Conservation (phyloP, 2,888 invertebrate genomes). For the Horisme vitalbata region DNA sequence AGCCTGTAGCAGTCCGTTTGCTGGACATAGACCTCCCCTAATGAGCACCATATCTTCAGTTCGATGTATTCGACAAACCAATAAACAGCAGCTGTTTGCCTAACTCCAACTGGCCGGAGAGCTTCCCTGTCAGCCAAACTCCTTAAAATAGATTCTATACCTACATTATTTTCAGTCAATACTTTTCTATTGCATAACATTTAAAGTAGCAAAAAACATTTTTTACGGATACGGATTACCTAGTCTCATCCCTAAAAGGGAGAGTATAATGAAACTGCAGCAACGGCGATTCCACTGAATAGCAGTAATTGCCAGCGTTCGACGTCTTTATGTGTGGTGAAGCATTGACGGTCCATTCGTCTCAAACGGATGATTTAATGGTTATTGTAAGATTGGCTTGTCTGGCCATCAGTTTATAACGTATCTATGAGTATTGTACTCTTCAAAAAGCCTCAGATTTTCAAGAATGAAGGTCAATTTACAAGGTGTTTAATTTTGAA, state of each 20-base stretch:
- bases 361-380: slow-evolving; percentile 26
- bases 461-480: slow-evolving; percentile 1
- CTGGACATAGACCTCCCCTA: no score
- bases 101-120: no score
- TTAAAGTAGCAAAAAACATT: no score
- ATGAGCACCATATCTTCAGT: no score
- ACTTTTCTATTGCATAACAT: no score
- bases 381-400: slow-evolving; percentile 21
- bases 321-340: slow-evolving; percentile 47
- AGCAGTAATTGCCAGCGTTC: slow-evolving; percentile 68
- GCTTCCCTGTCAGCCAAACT: no score
- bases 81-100: no score
- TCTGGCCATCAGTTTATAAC: slow-evolving; percentile 11
- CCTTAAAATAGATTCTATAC: no score
- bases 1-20: no score
- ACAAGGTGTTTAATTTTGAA: not conserved
- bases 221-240: slow-evolving; percentile 9
- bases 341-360: slow-evolving; percentile 33
- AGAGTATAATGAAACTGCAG: slow-evolving; percentile 79
- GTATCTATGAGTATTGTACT: slow-evolving; percentile 21
- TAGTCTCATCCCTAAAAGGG: slow-evolving; percentile 37
- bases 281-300: slow-evolving; percentile 67
- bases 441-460: slow-evolving; percentile 1
- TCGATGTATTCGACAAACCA: no score
- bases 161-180: no score